Base-by-base conservation (phyloP, 2,888 invertebrate genomes). In the Cheilosia scutellata region DNA sequence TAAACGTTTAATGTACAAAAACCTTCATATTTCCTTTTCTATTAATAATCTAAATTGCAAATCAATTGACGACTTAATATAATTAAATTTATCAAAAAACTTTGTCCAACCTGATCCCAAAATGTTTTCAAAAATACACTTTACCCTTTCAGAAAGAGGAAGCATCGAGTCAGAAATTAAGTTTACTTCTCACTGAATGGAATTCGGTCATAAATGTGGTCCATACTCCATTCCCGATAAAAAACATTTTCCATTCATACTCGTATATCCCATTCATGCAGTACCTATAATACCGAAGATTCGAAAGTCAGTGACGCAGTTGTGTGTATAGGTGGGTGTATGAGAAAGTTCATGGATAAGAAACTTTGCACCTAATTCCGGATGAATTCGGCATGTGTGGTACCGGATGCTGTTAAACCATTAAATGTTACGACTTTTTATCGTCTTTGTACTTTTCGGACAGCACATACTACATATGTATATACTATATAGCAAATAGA, bases 381-480 rank as follows among this genome's bases (percentile, higher is more conserved):
- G 63, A 47, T 65, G 25, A 70, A 71, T 71, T 78, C 57, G 20
- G 20, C 27, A 27, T 42, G 42, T 60, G 42, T 60, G 55, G 31
- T 16, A 13, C 33, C 33, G 63, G 62, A 76, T 70, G 49, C 65
- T 77, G 66, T 77, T 60, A 55, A 57, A 60, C 63, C 53, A 77
- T 77, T 72, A 66, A 66, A 77, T 62, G 31, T 77, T 72, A 72
- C 7, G 62, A 77, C 65, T 49, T 72, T 71, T 55, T 77, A 62
- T 77, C 77, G 55, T 40, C 44, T 13, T 66, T 77, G 27, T 40
- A 40, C 11, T 20, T 51, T 20, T n/a, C 29, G 58, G 51, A 63
- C 44, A 37, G 40, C 6, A 11, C 11, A 37, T 37, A 37, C 37
- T 11, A n/a, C n/a, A n/a, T n/a, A n/a, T n/a, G n/a, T n/a, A n/a